These are phyloP conservation scores for Calyptomena viridis DNA, from an alignment of 2,113 vertebrate species.

Conservation along the genomic window DNA sequence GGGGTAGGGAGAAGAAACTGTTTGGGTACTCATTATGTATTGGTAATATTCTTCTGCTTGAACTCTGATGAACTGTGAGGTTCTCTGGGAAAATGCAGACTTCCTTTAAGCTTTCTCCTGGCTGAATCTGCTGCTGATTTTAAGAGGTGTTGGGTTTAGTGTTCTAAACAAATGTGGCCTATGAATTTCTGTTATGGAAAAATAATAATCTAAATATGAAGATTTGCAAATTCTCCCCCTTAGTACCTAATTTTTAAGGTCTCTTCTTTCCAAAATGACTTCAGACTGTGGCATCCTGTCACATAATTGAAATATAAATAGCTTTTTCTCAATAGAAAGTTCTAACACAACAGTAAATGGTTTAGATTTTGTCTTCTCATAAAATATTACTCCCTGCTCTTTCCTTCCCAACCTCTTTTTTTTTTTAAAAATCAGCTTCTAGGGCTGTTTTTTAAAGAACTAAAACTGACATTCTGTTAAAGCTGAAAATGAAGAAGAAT, in stretches of 20 bases:
- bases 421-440: neutral
- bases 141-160: neutral
- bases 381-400: neutral
- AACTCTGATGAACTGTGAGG: neutral
- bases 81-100: neutral
- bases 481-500: neutral
- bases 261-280: neutral
- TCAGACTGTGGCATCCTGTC: neutral
- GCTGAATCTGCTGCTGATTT: neutral
- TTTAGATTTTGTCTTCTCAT: neutral
- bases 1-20: neutral
- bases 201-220: neutral
- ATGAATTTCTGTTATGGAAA: neutral
- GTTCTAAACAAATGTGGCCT: neutral
- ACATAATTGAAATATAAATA: neutral
- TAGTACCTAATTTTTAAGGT: neutral
- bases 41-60: neutral
- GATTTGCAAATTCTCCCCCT: neutral
- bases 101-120: neutral
- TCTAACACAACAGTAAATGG: neutral
- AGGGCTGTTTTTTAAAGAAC: neutral
- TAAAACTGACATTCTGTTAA: neutral
- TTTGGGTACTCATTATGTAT: neutral
- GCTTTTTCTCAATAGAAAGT: neutral
- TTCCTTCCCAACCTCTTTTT: neutral